Evolutionary conservation across 2,797 vertebrate genomes (phyloP).

Genomic region (Agapornis canus): DNA sequence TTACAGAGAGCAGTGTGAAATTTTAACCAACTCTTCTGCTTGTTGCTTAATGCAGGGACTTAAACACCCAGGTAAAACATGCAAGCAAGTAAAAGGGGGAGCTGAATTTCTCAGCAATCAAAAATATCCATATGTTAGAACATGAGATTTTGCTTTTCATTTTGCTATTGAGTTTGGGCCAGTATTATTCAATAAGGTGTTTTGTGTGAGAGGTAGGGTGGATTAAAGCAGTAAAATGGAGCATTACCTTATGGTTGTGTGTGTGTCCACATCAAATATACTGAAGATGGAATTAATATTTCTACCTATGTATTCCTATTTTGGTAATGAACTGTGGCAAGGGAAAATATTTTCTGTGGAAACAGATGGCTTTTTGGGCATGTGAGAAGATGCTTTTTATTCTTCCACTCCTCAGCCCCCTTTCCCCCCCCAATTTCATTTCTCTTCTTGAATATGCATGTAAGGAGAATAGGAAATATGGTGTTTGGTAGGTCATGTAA

Average conservation of each 20-base stretch:
- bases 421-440: not conserved
- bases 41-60: not conserved
- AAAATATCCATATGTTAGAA: not conserved
- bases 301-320: not conserved
- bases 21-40: not conserved
- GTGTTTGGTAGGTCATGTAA: not conserved
- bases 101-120: not conserved
- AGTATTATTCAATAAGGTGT: not conserved
- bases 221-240: not conserved
- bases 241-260: not conserved
- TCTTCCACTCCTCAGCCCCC: not conserved
- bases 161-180: fast-evolving
- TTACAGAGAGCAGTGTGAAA: not conserved
- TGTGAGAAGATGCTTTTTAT: not conserved
- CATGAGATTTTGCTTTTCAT: not conserved
- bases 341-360: not conserved
- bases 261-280: not conserved
- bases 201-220: fast-evolving
- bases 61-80: not conserved
- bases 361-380: not conserved
- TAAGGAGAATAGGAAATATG: not conserved
- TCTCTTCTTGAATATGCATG: fast-evolving
- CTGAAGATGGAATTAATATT: not conserved
- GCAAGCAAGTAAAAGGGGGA: not conserved
- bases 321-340: not conserved